Conservation (phyloP, 2,797 vertebrate genomes). For the Melopsittacus undulatus region DNA sequence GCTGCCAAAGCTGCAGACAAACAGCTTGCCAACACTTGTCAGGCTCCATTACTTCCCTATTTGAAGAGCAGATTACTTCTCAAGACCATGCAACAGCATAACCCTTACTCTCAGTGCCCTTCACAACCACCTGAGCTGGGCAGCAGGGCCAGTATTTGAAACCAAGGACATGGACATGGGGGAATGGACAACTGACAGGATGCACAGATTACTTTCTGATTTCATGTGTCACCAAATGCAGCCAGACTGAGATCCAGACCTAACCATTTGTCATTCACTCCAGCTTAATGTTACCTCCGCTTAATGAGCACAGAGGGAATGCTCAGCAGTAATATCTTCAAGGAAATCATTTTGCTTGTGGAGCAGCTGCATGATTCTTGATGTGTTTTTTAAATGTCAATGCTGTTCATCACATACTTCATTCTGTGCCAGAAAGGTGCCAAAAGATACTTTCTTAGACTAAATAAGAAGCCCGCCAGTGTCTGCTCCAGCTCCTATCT, state of each 20-base stretch:
- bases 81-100: not conserved
- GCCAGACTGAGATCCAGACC: not conserved
- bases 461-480: not conserved
- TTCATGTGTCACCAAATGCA: not conserved
- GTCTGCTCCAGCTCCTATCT: not conserved
- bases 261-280: not conserved
- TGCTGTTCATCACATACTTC: not conserved
- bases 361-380: not conserved
- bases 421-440: not conserved
- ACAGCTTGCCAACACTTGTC: not conserved
- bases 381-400: not conserved
- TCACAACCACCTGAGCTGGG: not conserved
- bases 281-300: not conserved
- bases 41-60: not conserved
- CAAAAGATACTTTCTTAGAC: not conserved
- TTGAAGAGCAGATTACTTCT: slow-evolving; percentile 20
- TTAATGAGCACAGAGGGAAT: not conserved
- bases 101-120: not conserved
- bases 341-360: not conserved
- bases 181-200: not conserved
- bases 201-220: not conserved
- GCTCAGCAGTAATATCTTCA: not conserved
- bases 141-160: not conserved
- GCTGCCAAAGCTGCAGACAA: not conserved
- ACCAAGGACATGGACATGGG: not conserved